phyloP scores from a whole-genome alignment of 2,113 vertebrate genomes.

The Nestor notabilis region DNA sequence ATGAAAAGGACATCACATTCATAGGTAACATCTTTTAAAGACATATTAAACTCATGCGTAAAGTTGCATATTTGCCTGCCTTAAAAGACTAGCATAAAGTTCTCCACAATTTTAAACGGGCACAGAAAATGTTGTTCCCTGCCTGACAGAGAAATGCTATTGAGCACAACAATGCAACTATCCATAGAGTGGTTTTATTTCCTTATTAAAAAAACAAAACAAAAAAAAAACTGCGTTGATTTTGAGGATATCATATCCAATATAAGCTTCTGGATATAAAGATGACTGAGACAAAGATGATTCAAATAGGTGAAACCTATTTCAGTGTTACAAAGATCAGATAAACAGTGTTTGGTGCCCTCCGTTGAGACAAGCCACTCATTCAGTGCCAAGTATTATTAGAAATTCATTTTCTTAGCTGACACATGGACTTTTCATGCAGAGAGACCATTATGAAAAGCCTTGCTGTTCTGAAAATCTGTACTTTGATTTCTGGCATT shows the following conservation, averaged over 20 bases:
- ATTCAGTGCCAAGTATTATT: constrained; percentile 64
- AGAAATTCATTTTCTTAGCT: constrained; percentile 72
- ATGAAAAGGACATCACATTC: not conserved
- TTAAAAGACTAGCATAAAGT: not conserved
- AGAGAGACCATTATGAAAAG: constrained; percentile 57
- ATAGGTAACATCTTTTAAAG: not conserved
- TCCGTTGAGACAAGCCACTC: constrained; percentile 42
- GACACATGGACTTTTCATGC: constrained; percentile 57
- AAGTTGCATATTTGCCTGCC: not conserved
- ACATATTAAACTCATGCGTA: not conserved
- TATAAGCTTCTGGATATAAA: constrained; percentile 10
- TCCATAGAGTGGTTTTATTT: not conserved
- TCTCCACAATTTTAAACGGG: not conserved
- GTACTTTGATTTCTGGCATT: constrained; percentile 56
- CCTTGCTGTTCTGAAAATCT: constrained; percentile 62
- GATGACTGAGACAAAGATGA: constrained; percentile 12
- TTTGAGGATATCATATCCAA: not conserved
- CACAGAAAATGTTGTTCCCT: not conserved
- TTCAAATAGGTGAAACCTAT: constrained; percentile 11
- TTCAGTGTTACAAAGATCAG: constrained; percentile 27
- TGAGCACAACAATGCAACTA: not conserved
- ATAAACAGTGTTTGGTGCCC: constrained; percentile 17
- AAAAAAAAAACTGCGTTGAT: not conserved
- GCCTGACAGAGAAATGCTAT: not conserved
- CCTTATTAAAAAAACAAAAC: not conserved